phyloP scores from a whole-genome alignment of 2,888 invertebrate genomes.

The Lasius fuliginosus region DNA sequence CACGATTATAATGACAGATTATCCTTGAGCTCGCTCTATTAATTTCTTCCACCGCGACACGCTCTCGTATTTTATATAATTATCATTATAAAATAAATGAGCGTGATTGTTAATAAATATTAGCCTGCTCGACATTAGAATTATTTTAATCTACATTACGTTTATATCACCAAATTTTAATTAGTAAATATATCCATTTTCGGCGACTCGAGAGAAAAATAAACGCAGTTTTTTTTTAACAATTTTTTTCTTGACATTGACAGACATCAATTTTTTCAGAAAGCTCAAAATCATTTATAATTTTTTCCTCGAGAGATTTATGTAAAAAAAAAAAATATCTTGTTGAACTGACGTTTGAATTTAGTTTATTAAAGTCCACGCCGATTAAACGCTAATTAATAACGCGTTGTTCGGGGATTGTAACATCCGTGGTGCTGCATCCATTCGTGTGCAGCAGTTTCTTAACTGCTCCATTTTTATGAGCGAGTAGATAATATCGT shows the following conservation, averaged over 20 bases:
- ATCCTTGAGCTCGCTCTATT: background rate
- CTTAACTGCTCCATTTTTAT: conserved; percentile 10
- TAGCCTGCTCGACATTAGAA: background rate
- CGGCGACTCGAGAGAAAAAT: background rate
- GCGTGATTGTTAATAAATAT: background rate
- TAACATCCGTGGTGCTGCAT: background rate
- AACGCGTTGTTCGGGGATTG: background rate
- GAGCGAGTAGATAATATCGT: background rate
- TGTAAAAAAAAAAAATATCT: background rate
- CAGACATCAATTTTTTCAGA: background rate
- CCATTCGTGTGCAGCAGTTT: no score
- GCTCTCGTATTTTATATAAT: background rate
- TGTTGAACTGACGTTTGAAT: background rate
- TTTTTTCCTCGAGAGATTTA: background rate
- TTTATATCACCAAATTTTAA: background rate
- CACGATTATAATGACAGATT: background rate
- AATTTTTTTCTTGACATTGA: background rate
- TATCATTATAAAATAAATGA: background rate
- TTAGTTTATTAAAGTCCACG: background rate
- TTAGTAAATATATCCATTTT: background rate
- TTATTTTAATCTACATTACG: background rate
- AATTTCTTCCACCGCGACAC: background rate
- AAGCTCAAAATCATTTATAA: background rate
- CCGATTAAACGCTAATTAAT: background rate
- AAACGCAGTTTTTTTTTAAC: background rate